A percentile compares a stretch with the other conserved stretches of the same genome.
Conservation (phyloP, 2,113 vertebrate genomes). For the Dolichotis patagonum region DNA sequence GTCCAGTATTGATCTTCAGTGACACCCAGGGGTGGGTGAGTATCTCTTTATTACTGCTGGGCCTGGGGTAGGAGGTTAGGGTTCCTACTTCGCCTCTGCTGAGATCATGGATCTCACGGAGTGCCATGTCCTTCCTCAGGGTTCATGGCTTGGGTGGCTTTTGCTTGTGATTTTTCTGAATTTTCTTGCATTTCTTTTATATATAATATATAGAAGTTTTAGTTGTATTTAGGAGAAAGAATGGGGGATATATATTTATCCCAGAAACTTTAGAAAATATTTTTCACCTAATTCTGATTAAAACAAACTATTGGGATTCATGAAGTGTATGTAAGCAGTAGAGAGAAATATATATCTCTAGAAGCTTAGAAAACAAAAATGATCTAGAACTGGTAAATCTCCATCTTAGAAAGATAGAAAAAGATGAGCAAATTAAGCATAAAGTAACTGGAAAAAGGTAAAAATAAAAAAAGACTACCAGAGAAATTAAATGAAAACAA, state of each 20-base stretch:
- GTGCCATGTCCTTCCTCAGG: neutral
- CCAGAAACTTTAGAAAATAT: constrained; percentile 11
- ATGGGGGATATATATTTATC: neutral
- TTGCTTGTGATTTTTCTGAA: neutral
- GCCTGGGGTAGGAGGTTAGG: neutral
- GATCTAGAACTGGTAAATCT: neutral
- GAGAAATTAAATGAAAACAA: neutral
- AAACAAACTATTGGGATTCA: neutral
- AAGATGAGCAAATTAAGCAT: neutral
- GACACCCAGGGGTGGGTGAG: too few species aligned
- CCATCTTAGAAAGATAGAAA: neutral
- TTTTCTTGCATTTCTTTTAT: constrained; percentile 15
- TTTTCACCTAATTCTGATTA: neutral
- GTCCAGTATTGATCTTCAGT: neutral
- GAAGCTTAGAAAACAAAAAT: constrained; percentile 16
- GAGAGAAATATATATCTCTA: neutral
- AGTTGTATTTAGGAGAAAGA: neutral
- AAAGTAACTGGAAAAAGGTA: neutral
- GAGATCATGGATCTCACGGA: neutral
- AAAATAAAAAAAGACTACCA: neutral
- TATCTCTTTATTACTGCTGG: neutral
- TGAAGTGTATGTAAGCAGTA: neutral
- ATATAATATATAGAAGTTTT: neutral
- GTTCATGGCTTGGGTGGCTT: neutral
- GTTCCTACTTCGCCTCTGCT: neutral